Evolutionary conservation across 2,888 invertebrate species (phyloP), one percentile per base, ranked within the genome.

Genomic region (Sussaba pulchella): DNA sequence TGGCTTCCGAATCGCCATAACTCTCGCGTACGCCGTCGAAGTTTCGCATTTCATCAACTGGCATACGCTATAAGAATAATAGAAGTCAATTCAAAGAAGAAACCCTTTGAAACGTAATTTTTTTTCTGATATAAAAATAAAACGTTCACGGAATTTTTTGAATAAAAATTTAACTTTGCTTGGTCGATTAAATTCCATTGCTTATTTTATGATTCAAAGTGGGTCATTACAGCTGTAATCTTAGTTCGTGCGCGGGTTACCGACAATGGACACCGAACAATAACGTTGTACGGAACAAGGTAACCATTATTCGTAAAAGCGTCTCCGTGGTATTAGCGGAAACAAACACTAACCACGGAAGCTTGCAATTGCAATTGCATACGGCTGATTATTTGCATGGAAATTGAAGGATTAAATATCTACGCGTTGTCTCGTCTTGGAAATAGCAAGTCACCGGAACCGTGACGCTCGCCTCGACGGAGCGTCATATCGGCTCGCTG

Each of bases 381-480:
- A 5, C 57, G 31, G 14, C 57, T 57, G 57, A 17, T 57, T 57
- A 85, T 87, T 87, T 87, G 83, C 87, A 87, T 87, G 54, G 78
- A 85, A 85, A 87, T 86, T 83, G 85, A 85, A 79, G 72, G 81
- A 87, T 87, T 84, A 85, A 85, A 85, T 83, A 69, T 71, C 81
- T 67, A 66, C 82, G 71, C 39, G 71, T 63, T 75, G 61, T 64
- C 41, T 54, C 52, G 54, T 39, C 24, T 24, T 31, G 12, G 39
- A 36, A 73, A 47, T 54, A 31, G 31, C 54, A 39, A 57, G 36
- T 45, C 57, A 31, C n/a, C 39, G 26, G 45, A 12, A 26, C 54
- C 50, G 12, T 17, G 54, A 66, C 10, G 73, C 43, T 24, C 9
- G 43, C 45, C 50, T 71, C 66, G 31, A 61, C 45, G 52, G 26